Conservation (phyloP, 2,888 invertebrate species). For the Sminthurides aquaticus region DNA sequence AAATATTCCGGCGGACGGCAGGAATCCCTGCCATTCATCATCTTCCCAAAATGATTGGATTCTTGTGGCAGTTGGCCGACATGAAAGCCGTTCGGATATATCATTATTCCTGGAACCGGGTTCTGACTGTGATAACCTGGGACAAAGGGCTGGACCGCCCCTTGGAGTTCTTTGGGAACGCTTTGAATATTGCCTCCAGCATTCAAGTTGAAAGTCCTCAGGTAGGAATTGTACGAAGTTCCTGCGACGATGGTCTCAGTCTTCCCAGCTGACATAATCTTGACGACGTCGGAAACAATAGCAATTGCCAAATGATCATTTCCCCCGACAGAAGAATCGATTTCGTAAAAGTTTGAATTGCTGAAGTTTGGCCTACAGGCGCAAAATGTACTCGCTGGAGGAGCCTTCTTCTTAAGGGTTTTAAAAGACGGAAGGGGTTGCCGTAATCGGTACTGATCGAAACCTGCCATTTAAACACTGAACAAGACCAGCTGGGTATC, state of each 20-base stretch:
- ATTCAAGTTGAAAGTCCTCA: not conserved
- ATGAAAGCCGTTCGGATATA: not conserved
- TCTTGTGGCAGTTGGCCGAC: not conserved
- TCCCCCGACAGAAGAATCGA: not conserved
- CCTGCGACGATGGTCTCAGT: too few relatives aligned
- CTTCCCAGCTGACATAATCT: not conserved
- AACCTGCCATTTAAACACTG: too few relatives aligned
- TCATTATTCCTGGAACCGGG: too few relatives aligned
- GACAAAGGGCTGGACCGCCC: not conserved
- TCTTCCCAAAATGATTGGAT: not conserved
- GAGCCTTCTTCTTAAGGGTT: not conserved
- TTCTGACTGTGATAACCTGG: not conserved
- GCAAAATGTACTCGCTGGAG: not conserved
- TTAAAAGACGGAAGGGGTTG: too few relatives aligned
- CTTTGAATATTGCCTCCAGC: not conserved
- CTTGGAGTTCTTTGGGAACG: not conserved
- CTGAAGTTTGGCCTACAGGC: not conserved
- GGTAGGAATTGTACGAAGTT: too few relatives aligned
- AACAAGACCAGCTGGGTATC: not conserved
- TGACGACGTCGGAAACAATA: not conserved
- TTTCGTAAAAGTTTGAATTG: not conserved
- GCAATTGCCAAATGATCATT: not conserved
- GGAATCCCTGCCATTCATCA: too few relatives aligned
- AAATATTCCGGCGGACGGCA: not conserved
- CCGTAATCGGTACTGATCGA: too few relatives aligned